Evolutionary conservation across 2,888 invertebrate species (phyloP).

Genomic region (Rutpela maculata): DNA sequence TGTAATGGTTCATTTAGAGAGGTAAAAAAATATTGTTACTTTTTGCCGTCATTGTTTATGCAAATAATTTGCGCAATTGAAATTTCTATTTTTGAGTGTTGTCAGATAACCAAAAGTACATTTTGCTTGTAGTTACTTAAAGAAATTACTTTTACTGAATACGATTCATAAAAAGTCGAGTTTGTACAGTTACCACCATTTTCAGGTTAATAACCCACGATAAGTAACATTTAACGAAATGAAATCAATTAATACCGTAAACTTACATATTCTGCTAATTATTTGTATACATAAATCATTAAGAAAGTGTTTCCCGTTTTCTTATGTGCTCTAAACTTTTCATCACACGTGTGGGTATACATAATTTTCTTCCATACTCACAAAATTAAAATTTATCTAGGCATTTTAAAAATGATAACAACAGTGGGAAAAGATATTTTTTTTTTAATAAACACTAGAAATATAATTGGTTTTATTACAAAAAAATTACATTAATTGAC

Average conservation of each 20-base stretch:
- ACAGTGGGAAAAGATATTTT: too few species aligned
- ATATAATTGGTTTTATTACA: too few species aligned
- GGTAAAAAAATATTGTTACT: background rate
- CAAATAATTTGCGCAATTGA: background rate
- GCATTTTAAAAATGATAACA: too few species aligned
- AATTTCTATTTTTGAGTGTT: background rate
- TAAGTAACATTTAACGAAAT: background rate
- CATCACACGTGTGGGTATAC: background rate
- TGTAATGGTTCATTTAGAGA: background rate
- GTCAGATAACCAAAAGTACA: background rate
- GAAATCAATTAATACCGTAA: background rate
- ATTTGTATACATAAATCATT: background rate
- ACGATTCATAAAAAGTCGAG: background rate
- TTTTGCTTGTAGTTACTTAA: background rate
- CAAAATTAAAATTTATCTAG: too few species aligned
- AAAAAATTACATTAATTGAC: too few species aligned
- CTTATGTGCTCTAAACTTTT: background rate
- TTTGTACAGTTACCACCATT: background rate
- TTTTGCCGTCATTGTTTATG: background rate
- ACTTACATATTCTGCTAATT: background rate
- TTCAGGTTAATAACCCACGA: background rate
- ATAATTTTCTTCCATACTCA: too few species aligned
- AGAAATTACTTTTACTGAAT: background rate
- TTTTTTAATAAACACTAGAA: too few species aligned
- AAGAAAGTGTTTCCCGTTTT: background rate